Evolutionary conservation across 2,113 vertebrate species (phyloP).

Genomic region (Chiloscyllium plagiosum): DNA sequence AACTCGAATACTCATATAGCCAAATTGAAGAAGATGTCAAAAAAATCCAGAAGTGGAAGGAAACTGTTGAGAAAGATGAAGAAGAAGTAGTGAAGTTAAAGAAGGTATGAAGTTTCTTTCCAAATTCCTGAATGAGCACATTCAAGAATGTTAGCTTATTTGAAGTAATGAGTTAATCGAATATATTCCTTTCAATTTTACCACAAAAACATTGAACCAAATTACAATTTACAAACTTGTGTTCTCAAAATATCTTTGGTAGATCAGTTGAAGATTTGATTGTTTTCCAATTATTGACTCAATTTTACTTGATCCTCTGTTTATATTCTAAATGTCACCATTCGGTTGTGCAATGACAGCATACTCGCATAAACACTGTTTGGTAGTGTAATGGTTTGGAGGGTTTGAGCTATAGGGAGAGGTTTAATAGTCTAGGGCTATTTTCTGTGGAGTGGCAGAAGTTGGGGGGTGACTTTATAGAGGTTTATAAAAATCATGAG

Average conservation of each 20-base stretch:
- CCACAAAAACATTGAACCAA: neutral
- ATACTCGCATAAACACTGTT: too few species aligned
- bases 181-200: neutral
- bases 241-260: neutral
- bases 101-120: conserved; percentile 56
- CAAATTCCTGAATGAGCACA: neutral
- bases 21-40: conserved; percentile 63
- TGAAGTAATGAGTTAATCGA: neutral
- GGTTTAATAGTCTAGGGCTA: too few species aligned
- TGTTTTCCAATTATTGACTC: neutral
- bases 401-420: too few species aligned
- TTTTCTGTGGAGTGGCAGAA: too few species aligned
- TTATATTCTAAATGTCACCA: too few species aligned
- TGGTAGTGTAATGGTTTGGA: too few species aligned
- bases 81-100: conserved; percentile 50
- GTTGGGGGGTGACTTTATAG: too few species aligned
- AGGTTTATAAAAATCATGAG: too few species aligned
- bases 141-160: neutral
- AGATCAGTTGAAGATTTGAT: neutral
- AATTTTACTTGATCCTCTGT: neutral
- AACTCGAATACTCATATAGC: conserved; percentile 70
- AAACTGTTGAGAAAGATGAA: conserved; percentile 57
- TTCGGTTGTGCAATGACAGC: too few species aligned
- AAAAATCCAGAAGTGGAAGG: conserved; percentile 52
- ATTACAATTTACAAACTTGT: neutral